phyloP scores from a whole-genome alignment of 1,140 invertebrate species.

The Rhynchophorus ferrugineus region DNA sequence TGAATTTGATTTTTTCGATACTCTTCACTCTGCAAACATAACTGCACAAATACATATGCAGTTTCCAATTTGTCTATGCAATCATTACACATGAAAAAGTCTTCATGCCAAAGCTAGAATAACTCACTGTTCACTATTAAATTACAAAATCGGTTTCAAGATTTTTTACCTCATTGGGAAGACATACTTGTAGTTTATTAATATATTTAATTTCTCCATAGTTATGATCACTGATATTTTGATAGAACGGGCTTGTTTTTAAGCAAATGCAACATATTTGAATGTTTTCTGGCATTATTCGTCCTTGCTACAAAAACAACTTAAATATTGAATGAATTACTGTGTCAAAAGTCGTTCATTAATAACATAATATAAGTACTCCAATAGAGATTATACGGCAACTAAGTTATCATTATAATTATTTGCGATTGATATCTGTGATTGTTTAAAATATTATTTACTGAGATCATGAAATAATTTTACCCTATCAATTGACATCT shows the following conservation, averaged over 20 bases:
- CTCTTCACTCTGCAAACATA: constrained; percentile 21
- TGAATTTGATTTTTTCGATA: constrained; percentile 12
- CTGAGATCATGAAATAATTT: no score
- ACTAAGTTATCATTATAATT: no score
- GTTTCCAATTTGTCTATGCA: constrained; percentile 19
- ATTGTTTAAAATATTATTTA: no score
- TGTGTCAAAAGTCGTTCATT: no score
- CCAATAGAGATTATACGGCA: no score
- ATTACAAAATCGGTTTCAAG: neutral
- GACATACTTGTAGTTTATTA: constrained; percentile 16
- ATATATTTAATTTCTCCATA: constrained; percentile 7
- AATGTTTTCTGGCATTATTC: neutral
- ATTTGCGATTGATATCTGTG: no score
- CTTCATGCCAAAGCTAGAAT: constrained; percentile 17
- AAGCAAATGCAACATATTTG: constrained; percentile 22
- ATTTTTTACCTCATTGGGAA: constrained; percentile 16
- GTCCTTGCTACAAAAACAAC: no score
- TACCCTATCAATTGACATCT: no score
- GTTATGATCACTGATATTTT: constrained; percentile 12
- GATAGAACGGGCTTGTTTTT: constrained; percentile 9
- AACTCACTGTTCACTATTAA: neutral
- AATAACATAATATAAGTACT: no score
- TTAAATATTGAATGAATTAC: no score
- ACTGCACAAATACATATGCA: constrained; percentile 18
- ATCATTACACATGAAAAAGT: constrained; percentile 16